Conservation (phyloP, 2,888 invertebrate species). For the Buathra laborator region DNA sequence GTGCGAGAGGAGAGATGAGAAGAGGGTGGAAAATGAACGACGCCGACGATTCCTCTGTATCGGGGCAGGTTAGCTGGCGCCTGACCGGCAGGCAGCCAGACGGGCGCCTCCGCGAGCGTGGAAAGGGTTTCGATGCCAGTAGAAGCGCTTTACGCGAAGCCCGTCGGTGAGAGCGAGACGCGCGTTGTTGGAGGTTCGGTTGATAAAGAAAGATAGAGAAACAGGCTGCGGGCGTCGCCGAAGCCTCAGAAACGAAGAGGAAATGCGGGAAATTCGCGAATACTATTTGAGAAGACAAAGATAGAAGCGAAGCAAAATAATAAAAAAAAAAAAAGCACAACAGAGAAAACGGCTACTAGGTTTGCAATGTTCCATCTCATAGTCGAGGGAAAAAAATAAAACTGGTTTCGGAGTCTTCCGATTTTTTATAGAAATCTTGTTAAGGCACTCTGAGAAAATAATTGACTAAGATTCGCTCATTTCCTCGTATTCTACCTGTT, state of each 20-base stretch:
- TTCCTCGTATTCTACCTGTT: no score
- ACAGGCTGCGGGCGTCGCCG: constrained; percentile 49
- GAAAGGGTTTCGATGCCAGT: constrained; percentile 79
- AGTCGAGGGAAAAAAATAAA: no score
- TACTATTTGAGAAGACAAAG: constrained; percentile 46
- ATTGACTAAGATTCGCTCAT: no score
- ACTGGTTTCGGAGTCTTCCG: no score
- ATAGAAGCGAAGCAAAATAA: not conserved
- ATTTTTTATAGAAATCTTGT: no score
- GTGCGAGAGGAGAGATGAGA: constrained; percentile 35
- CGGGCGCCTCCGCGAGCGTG: constrained; percentile 81
- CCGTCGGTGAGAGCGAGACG: constrained; percentile 73
- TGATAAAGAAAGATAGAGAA: constrained; percentile 57
- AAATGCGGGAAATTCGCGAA: constrained; percentile 52
- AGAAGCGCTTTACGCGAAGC: constrained; percentile 13
- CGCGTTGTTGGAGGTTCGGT: constrained; percentile 62
- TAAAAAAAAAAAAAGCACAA: no score
- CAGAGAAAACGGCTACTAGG: constrained; percentile 54
- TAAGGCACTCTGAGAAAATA: no score
- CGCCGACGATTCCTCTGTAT: constrained; percentile 73
- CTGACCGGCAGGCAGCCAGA: constrained; percentile 84
- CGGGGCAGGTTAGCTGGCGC: constrained; percentile 82
- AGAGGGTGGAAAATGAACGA: constrained; percentile 74
- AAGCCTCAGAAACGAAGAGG: constrained; percentile 35
- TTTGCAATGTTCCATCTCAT: not conserved